Conservation (phyloP, 2,113 vertebrate species). For the Pterocles orientalis region DNA sequence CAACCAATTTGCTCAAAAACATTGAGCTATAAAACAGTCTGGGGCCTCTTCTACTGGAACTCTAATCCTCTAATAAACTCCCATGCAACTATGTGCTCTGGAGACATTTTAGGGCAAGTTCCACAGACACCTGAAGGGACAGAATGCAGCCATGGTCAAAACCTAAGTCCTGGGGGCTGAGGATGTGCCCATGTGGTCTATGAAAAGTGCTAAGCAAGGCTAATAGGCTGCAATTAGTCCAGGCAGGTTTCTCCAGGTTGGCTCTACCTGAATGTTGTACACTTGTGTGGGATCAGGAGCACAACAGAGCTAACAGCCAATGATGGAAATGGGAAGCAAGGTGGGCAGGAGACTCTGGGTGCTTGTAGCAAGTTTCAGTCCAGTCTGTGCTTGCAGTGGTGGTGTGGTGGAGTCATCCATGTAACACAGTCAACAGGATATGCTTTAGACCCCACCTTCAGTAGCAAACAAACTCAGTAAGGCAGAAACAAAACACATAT, state of each 20-base stretch:
- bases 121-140: neutral
- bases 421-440: neutral
- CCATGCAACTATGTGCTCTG: neutral
- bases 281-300: neutral
- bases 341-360: neutral
- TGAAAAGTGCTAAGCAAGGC: neutral
- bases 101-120: neutral
- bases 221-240: neutral
- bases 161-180: neutral
- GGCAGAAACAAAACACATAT: neutral
- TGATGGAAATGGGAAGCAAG: neutral
- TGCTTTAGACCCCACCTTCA: neutral
- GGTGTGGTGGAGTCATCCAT: neutral
- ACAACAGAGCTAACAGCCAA: neutral
- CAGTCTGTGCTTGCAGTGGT: neutral
- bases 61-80: neutral
- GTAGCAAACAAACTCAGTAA: neutral
- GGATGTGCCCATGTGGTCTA: neutral
- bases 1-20: slow-evolving; percentile 3
- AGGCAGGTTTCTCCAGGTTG: neutral
- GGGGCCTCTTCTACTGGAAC: slow-evolving; percentile 10
- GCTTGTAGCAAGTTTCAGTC: neutral
- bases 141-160: neutral
- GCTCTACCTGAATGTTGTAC: neutral
- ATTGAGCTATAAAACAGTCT: neutral